Percentiles rank a stretch among this genome's conserved stretches.
Evolutionary conservation across 2,797 vertebrate species (phyloP).

Genomic region (Lithobates sylvaticus): DNA sequence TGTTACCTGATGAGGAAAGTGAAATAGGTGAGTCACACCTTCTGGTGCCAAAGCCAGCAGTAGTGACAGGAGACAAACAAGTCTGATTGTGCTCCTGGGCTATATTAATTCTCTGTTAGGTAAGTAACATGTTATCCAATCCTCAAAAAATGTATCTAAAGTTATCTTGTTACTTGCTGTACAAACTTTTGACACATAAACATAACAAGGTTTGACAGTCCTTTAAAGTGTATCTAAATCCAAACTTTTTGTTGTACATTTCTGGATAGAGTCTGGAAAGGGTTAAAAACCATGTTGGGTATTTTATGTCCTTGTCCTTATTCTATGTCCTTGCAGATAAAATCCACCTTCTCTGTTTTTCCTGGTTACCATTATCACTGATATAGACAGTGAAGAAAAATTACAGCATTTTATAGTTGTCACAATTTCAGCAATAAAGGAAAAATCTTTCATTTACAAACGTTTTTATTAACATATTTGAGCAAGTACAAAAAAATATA

Average conservation of each 20-base stretch:
- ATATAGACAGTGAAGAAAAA: too few species aligned
- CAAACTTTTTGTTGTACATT: too few species aligned
- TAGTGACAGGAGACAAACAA: not conserved
- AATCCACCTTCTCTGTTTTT: not conserved
- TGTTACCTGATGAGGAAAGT: slow-evolving; percentile 43
- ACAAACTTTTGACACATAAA: not conserved
- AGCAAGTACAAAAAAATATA: too few species aligned
- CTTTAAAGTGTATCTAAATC: too few species aligned
- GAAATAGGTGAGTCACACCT: slow-evolving; percentile 43
- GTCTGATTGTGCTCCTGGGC: not conserved
- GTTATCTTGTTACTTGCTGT: not conserved
- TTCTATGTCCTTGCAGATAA: not conserved
- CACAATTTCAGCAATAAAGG: not conserved
- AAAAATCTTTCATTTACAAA: too few species aligned
- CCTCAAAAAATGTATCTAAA: not conserved
- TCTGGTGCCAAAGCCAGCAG: slow-evolving; percentile 16
- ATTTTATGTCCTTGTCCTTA: too few species aligned
- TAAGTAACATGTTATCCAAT: not conserved
- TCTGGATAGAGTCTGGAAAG: too few species aligned
- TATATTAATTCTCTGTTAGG: not conserved
- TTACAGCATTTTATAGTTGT: not conserved
- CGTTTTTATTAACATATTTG: too few species aligned
- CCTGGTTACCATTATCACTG: too few species aligned
- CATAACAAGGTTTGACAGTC: not conserved
- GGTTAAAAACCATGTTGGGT: too few species aligned